Evolutionary conservation across 2,888 invertebrate species (phyloP), one percentile per base, ranked within the genome.

Genomic region (Oxyscelio sp.): DNA sequence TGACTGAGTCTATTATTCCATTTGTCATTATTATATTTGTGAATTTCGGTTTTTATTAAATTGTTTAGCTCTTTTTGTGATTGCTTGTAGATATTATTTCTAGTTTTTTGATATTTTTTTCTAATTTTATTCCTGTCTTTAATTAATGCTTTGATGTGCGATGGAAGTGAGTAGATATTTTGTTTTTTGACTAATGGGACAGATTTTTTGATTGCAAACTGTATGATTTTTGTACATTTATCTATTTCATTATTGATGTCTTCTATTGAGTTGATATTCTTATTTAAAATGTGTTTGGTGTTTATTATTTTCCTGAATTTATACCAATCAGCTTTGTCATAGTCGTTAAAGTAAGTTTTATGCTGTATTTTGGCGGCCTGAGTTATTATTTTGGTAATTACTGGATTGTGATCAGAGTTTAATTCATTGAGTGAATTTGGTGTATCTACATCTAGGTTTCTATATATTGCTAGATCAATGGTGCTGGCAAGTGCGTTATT

Each of bases 271-370:
- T 52, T 31, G 5, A 11, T 43, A n/a, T 54, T 8, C 4, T 34
- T 31, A 24, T 19, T 38, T 3, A 24, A 15, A 15, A 5, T 6
- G 27, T 27, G 27, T 6, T 27, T 27, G 27, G 27, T 27, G 6
- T 27, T 27, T 5, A 27, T 27, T 27, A 27, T 27, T 4, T 4
- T 27, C 6, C n/a, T 48, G 38, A 74, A 74, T 34, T 61, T 61
- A n/a, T 19, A 6, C 74, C 61, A 74, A 11, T 74, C 22, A 21
- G 52, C 19, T 34, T 74, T 74, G 3, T 27, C 27, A 6, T 27
- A 27, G 27, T 27, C 27, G n/a, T n/a, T n/a, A n/a, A n/a, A n/a
- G n/a, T n/a, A n/a, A n/a, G n/a, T n/a, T n/a, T n/a, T n/a, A n/a
- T n/a, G n/a, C n/a, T n/a, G n/a, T n/a, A n/a, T n/a, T n/a, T n/a